These are phyloP conservation scores for Dipus sagitta DNA, from an alignment of 2,797 vertebrate genomes.

Conservation along the genomic window DNA sequence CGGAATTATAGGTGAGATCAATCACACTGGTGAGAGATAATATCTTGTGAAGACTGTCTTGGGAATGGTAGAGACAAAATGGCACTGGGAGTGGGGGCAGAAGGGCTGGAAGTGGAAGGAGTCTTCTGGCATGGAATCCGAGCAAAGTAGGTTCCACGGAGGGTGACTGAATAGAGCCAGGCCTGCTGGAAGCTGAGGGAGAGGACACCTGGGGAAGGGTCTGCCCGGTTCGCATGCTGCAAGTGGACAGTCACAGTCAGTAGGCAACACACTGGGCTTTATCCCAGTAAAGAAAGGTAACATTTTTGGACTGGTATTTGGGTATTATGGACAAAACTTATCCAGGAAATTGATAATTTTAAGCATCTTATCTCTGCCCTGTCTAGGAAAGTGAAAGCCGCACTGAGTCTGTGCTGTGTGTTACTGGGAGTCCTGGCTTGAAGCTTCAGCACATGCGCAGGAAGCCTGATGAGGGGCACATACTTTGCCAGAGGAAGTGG, in stretches of 20 bases:
- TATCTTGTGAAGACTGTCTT: not conserved
- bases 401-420: not conserved
- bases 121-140: not conserved
- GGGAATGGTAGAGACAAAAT: not conserved
- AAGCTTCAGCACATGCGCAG: not conserved
- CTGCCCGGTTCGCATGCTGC: not conserved
- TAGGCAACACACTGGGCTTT: not conserved
- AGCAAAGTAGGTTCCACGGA: not conserved
- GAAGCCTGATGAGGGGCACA: not conserved
- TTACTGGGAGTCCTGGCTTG: not conserved
- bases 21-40: not conserved
- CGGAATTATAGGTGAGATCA: not conserved
- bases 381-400: slow-evolving; percentile 10
- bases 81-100: not conserved
- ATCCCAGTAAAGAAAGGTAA: not conserved
- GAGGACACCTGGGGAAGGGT: not conserved
- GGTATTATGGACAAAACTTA: not conserved
- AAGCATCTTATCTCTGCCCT: slow-evolving; percentile 15
- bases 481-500: fast-evolving
- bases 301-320: not conserved
- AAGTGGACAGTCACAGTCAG: not conserved
- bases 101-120: not conserved
- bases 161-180: not conserved
- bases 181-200: not conserved
- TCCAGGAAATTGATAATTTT: slow-evolving; percentile 8